These are phyloP conservation scores for Avahi laniger DNA, from an alignment of 2,797 vertebrate genomes.

Conservation along the genomic window DNA sequence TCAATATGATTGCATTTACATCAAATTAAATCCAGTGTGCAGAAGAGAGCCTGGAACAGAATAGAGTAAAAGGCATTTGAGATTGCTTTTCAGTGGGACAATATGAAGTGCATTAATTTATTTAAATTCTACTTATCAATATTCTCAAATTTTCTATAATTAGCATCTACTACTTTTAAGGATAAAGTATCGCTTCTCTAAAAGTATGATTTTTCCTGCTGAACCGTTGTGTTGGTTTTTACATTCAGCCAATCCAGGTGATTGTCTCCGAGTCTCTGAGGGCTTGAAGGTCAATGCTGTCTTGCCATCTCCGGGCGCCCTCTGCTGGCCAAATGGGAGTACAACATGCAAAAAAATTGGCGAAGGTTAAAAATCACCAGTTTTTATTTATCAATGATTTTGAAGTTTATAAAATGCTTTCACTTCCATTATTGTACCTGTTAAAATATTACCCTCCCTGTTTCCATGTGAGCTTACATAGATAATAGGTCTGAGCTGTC, in stretches of 20 bases:
- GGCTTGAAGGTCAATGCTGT: neutral
- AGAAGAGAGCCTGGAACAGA: neutral
- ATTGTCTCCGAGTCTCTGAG: neutral
- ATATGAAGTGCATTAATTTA: neutral
- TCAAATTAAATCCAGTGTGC: neutral
- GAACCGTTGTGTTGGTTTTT: neutral
- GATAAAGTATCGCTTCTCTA: neutral
- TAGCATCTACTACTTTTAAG: neutral
- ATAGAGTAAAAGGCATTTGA: neutral
- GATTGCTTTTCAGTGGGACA: neutral
- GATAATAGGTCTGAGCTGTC: neutral
- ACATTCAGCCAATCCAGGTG: neutral
- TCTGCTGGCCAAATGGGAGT: slow-evolving; percentile 48
- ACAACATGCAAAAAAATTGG: slow-evolving; percentile 13
- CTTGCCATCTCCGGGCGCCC: slow-evolving; percentile 36
- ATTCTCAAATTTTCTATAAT: neutral
- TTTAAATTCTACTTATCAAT: neutral
- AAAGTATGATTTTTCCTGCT: neutral
- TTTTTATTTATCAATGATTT: neutral
- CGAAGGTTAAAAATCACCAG: neutral
- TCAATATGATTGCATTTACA: neutral
- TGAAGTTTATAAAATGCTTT: neutral
- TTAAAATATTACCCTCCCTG: neutral
- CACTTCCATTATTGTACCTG: neutral
- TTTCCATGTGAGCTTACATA: neutral